Conservation (phyloP, 2,797 vertebrate species). For the Lutjanus argentimaculatus region DNA sequence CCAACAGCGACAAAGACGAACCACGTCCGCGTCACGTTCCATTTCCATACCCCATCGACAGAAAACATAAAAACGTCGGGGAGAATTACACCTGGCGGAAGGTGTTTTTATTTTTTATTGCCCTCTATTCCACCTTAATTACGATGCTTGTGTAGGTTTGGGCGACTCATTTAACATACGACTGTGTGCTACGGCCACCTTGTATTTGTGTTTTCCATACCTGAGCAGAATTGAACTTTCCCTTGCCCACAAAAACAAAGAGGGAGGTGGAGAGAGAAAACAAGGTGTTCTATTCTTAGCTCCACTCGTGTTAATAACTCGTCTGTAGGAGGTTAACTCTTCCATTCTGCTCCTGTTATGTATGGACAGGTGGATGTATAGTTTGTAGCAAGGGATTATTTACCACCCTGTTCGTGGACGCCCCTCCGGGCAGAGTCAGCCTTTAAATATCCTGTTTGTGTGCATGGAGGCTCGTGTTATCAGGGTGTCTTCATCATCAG, state of each 20-base stretch:
- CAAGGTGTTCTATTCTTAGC: slow-evolving; percentile 61
- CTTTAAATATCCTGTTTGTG: slow-evolving; percentile 81
- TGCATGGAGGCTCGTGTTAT: slow-evolving; percentile 67
- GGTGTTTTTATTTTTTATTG: slow-evolving; percentile 71
- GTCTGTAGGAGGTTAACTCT: slow-evolving; percentile 63
- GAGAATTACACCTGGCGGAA: slow-evolving; percentile 72
- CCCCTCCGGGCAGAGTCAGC: slow-evolving; percentile 57
- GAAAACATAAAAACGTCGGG: slow-evolving; percentile 69
- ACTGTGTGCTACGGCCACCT: slow-evolving; percentile 21
- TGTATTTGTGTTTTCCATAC: slow-evolving; percentile 72
- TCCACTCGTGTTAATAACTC: slow-evolving; percentile 69
- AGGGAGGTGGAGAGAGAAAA: slow-evolving; percentile 22
- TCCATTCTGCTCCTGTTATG: slow-evolving; percentile 74
- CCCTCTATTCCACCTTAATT: slow-evolving; percentile 71
- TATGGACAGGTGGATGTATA: slow-evolving; percentile 72
- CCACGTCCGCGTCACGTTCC: slow-evolving; percentile 49
- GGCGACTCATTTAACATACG: slow-evolving; percentile 42
- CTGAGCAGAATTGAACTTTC: slow-evolving; percentile 60
- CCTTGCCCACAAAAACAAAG: slow-evolving; percentile 39
- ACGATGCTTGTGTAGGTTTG: slow-evolving; percentile 50
- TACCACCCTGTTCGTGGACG: slow-evolving; percentile 65
- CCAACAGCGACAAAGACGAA: slow-evolving; percentile 41
- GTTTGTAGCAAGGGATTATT: slow-evolving; percentile 69
- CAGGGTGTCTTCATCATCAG: slow-evolving; percentile 66
- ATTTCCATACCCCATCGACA: slow-evolving; percentile 67